These are phyloP conservation scores for Apamea crenata DNA, from an alignment of 2,888 invertebrate genomes.

Conservation along the genomic window DNA sequence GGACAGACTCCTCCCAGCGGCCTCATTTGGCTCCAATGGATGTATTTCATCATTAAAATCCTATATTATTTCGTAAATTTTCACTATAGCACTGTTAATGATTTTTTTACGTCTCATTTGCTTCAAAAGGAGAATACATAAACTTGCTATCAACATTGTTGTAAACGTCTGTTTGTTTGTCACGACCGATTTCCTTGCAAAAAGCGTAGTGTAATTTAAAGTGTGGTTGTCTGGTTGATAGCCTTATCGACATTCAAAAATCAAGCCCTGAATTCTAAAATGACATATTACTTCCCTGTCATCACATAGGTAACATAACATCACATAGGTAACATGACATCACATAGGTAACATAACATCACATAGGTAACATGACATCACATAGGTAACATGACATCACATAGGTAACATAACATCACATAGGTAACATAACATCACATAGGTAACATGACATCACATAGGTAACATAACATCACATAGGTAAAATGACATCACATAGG, in stretches of 20 bases:
- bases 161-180: background rate
- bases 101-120: slow-evolving; percentile 11
- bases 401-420: too few relatives aligned
- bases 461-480: too few relatives aligned
- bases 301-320: too few relatives aligned
- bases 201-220: background rate
- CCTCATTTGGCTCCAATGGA: slow-evolving; percentile 32
- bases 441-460: too few relatives aligned
- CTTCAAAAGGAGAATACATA: background rate
- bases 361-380: too few relatives aligned
- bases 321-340: too few relatives aligned
- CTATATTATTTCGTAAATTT: slow-evolving; percentile 28
- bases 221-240: background rate
- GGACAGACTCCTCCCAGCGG: slow-evolving; percentile 42
- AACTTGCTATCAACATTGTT: background rate
- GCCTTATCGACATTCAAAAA: background rate
- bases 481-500: too few relatives aligned
- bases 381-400: too few relatives aligned
- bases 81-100: background rate
- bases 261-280: background rate
- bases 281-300: background rate
- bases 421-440: too few relatives aligned
- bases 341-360: too few relatives aligned
- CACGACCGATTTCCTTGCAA: background rate
- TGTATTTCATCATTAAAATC: slow-evolving; percentile 48